phyloP scores from a whole-genome alignment of 1,140 invertebrate species.

The Colletes gigas region DNA sequence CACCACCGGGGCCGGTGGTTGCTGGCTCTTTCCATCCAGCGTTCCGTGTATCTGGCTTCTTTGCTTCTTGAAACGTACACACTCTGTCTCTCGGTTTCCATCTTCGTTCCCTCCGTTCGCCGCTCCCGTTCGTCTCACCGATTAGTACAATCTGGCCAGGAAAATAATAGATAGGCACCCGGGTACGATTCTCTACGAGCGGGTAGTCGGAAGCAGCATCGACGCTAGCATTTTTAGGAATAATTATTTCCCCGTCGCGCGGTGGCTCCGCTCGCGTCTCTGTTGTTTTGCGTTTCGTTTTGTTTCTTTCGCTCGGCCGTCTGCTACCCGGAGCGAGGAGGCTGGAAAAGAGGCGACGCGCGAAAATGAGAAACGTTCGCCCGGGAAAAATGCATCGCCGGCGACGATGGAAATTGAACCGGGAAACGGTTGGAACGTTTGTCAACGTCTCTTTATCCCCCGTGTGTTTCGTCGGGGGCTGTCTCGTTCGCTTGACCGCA shows the following conservation, averaged over 20 bases:
- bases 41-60: conserved; percentile 20
- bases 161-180: conserved; percentile 8
- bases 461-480: neutral
- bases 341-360: neutral
- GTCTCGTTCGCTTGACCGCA: neutral
- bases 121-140: conserved; percentile 26
- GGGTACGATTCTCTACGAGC: neutral
- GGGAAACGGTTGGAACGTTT: neutral
- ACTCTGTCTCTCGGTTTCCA: conserved; percentile 4
- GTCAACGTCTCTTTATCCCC: neutral
- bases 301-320: neutral
- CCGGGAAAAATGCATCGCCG: neutral
- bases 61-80: conserved; percentile 15
- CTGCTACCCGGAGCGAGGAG: neutral
- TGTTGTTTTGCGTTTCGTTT: neutral
- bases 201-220: neutral
- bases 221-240: conserved; percentile 5
- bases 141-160: conserved; percentile 36
- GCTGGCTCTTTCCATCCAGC: neutral
- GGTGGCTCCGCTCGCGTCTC: too few relatives aligned
- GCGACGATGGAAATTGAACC: neutral
- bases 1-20: too few relatives aligned
- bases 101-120: neutral
- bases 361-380: neutral
- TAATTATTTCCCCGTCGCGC: neutral